A percentile compares a stretch with the other conserved stretches of the same genome.
These are phyloP conservation scores for Stichodactyla mertensii DNA, from an alignment of 64 coral and sea anemone species.

Conservation along the genomic window DNA sequence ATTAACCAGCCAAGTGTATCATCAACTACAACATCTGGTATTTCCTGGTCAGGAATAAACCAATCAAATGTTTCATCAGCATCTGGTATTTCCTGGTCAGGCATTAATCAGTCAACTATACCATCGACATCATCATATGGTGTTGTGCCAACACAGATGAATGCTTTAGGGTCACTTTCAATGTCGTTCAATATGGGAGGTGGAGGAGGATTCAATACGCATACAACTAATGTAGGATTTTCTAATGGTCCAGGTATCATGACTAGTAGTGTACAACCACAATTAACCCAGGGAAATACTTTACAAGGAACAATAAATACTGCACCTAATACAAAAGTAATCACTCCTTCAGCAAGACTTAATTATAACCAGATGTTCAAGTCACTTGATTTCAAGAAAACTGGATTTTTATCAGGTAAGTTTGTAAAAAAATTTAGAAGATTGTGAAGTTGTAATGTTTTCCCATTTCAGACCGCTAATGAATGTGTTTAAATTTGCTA, in stretches of 20 bases:
- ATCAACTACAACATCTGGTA: conserved; percentile 14
- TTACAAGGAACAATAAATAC: conserved; percentile 20
- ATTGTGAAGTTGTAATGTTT: too few relatives aligned
- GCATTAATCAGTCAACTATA: conserved; percentile 57
- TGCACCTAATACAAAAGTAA: conserved; percentile 16
- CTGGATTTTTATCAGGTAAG: conserved; percentile 86
- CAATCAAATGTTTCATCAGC: conserved; percentile 42
- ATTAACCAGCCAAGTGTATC: conserved; percentile 54
- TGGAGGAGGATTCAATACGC: conserved; percentile 44
- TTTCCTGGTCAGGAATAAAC: conserved; percentile 67
- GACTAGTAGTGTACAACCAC: conserved; percentile 24
- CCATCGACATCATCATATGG: conserved; percentile 31
- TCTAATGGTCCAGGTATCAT: conserved; percentile 60
- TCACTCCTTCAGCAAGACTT: conserved; percentile 51
- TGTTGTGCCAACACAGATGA: not conserved
- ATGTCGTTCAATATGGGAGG: conserved; percentile 45
- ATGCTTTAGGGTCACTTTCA: conserved; percentile 8
- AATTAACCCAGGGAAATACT: conserved; percentile 25
- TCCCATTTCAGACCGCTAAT: too few relatives aligned
- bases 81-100: conserved; percentile 57
- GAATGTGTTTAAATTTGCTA: too few relatives aligned
- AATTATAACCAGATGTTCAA: conserved; percentile 99
- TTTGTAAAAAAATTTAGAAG: too few relatives aligned
- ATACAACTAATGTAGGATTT: conserved; percentile 31
- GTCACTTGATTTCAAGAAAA: conserved; percentile 75